Percentiles rank a stretch among this genome's conserved stretches.
Conservation (phyloP, 2,797 vertebrate genomes). For the Sebastes variabilis region DNA sequence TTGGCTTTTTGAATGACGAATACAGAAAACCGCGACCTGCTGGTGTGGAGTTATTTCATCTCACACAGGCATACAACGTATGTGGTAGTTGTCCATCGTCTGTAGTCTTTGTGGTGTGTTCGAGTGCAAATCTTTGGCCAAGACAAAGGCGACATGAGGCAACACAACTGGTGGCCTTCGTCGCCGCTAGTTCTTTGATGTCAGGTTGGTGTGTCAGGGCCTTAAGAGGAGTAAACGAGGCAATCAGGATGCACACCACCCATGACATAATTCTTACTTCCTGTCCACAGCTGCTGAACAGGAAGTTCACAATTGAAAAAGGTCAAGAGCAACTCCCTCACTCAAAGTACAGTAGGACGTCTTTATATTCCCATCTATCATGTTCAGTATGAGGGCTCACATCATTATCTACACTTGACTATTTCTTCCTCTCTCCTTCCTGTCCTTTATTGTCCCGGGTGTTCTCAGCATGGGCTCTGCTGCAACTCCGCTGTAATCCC, state of each 20-base stretch:
- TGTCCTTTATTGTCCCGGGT: neutral
- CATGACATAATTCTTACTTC: constrained; percentile 51
- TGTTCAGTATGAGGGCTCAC: neutral
- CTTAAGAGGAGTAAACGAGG: neutral
- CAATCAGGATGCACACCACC: constrained; percentile 12
- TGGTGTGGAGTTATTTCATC: no score
- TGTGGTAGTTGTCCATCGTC: no score
- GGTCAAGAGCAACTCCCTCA: constrained; percentile 31
- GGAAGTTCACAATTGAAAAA: constrained; percentile 41
- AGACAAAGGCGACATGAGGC: no score
- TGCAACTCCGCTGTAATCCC: constrained; percentile 37
- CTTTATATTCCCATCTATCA: constrained; percentile 9
- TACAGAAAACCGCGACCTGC: no score
- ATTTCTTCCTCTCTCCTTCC: neutral
- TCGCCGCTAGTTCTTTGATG: neutral
- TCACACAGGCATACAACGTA: no score
- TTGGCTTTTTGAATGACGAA: no score
- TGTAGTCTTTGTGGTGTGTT: no score
- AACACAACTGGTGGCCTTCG: no score
- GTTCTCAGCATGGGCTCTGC: neutral
- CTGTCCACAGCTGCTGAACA: constrained; percentile 39
- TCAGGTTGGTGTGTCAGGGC: no score
- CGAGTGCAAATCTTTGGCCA: no score
- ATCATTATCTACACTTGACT: neutral
- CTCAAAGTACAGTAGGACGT: neutral